phyloP scores from a whole-genome alignment of 2,888 invertebrate species.

The Eupithecia dodoneata region DNA sequence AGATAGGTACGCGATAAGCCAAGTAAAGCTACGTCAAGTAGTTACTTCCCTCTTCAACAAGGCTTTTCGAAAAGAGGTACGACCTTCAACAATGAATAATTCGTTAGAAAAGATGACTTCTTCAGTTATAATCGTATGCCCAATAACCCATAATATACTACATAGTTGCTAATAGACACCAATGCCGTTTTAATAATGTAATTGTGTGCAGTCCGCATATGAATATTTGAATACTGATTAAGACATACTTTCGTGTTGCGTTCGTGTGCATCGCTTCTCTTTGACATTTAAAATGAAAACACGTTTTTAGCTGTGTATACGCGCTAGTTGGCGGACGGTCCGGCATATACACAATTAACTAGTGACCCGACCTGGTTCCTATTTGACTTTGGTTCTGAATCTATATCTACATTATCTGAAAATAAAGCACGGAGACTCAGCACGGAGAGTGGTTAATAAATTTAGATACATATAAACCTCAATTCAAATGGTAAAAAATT shows the following conservation, averaged over 20 bases:
- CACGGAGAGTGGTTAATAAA: neutral
- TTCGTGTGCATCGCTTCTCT: constrained; percentile 29
- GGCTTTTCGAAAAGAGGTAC: neutral
- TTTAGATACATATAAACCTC: neutral
- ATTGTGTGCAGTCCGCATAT: constrained; percentile 29
- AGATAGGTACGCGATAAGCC: neutral
- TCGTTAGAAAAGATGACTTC: neutral
- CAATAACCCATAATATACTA: neutral
- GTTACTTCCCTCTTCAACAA: neutral
- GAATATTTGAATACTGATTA: constrained; percentile 38
- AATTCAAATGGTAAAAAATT: too few species aligned
- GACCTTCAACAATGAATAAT: neutral
- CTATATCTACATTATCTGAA: neutral
- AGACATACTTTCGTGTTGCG: constrained; percentile 36
- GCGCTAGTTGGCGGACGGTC: constrained; percentile 28
- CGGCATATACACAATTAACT: constrained; percentile 24
- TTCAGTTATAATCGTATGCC: neutral
- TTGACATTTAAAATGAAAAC: constrained; percentile 32
- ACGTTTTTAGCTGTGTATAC: constrained; percentile 19
- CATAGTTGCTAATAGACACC: constrained; percentile 23
- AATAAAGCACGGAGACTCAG: neutral
- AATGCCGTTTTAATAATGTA: constrained; percentile 5
- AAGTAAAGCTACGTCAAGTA: neutral
- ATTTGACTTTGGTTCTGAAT: constrained; percentile 8
- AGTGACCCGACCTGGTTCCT: constrained; percentile 22